phyloP scores from a whole-genome alignment of 2,113 vertebrate genomes.

The Artemisiospiza belli region DNA sequence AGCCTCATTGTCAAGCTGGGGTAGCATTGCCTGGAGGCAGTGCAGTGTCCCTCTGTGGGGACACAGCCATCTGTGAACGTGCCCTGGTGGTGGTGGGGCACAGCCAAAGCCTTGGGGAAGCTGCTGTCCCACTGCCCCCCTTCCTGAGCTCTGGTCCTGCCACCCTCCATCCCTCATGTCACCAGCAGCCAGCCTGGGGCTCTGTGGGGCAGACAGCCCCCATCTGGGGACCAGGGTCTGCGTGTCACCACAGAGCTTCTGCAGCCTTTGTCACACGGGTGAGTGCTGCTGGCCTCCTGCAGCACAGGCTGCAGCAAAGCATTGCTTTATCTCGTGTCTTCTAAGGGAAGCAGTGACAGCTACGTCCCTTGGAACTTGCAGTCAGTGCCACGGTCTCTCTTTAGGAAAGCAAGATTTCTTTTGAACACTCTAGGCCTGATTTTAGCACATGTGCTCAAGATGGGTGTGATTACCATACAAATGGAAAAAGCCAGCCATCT shows the following conservation, averaged over 20 bases:
- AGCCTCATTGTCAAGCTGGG: not conserved
- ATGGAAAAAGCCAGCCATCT: not conserved
- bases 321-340: not conserved
- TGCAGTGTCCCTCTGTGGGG: fast-evolving
- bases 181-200: not conserved
- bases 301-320: not conserved
- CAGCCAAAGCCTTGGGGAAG: not conserved
- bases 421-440: not conserved
- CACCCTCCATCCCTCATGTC: not conserved
- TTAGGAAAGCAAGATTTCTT: not conserved
- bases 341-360: conserved; percentile 6
- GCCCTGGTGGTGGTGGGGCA: not conserved
- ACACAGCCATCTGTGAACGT: not conserved
- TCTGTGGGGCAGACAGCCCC: not conserved
- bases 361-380: not conserved
- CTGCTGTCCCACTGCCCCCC: not conserved
- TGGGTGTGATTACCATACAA: not conserved
- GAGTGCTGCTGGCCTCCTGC: not conserved
- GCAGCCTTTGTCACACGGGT: not conserved
- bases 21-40: not conserved
- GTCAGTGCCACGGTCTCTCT: not conserved
- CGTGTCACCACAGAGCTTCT: not conserved
- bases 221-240: not conserved
- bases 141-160: fast-evolving
- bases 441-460: not conserved